A percentile compares a stretch with the other conserved stretches of the same genome.
phyloP scores from a whole-genome alignment of 2,113 vertebrate species.

The Hippocampus comes region DNA sequence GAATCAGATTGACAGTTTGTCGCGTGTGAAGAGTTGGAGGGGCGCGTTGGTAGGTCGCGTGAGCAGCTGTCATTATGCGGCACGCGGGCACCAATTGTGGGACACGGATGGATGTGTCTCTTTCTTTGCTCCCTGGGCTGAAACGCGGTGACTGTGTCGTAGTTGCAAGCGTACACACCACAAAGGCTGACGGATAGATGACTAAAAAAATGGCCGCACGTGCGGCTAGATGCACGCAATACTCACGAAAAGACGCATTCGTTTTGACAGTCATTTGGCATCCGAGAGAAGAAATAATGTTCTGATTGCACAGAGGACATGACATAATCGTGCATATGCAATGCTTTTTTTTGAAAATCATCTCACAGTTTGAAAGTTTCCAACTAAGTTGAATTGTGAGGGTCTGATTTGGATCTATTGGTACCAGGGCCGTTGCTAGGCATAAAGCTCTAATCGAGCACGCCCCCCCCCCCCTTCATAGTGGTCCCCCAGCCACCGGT shows the following conservation, averaged over 20 bases:
- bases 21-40: constrained; percentile 48
- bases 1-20: constrained; percentile 43
- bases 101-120: not conserved
- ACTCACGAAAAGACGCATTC: constrained; percentile 13
- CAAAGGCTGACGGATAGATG: constrained; percentile 47
- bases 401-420: not conserved
- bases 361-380: not conserved
- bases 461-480: too few relatives aligned
- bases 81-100: not conserved
- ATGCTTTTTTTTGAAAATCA: not conserved
- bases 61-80: constrained; percentile 9
- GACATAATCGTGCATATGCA: not conserved
- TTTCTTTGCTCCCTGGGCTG: not conserved
- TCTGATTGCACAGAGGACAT: not conserved
- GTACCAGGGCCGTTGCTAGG: not conserved
- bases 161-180: constrained; percentile 4
- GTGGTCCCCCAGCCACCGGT: too few relatives aligned
- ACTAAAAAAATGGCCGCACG: constrained; percentile 72
- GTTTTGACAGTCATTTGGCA: constrained; percentile 32
- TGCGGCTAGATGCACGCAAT: constrained; percentile 45
- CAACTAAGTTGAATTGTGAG: not conserved
- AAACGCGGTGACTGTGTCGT: not conserved
- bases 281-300: not conserved
- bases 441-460: too few relatives aligned
- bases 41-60: not conserved